These are phyloP conservation scores for Mayetiola destructor DNA, from an alignment of 2,888 invertebrate genomes.

Conservation along the genomic window DNA sequence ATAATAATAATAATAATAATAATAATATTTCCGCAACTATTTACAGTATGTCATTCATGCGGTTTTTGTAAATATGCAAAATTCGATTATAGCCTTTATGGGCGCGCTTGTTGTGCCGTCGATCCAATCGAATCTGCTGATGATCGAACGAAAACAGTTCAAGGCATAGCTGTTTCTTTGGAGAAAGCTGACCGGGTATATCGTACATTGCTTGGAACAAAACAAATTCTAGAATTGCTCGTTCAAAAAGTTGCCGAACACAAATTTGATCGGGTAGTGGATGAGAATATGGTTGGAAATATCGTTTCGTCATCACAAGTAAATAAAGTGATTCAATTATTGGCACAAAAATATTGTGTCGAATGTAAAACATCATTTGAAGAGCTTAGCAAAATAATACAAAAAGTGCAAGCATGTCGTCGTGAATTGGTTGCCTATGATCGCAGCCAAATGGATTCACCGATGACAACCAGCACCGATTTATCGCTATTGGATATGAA, in stretches of 20 bases:
- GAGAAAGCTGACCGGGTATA: constrained; percentile 93
- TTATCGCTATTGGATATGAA: not conserved
- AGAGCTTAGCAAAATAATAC: constrained; percentile 77
- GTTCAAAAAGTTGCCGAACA: constrained; percentile 81
- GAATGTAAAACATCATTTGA: constrained; percentile 92
- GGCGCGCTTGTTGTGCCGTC: constrained; percentile 86
- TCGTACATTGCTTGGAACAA: constrained; percentile 65
- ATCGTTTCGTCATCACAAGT: constrained; percentile 48
- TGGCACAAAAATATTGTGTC: constrained; percentile 88
- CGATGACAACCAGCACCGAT: constrained; percentile 13
- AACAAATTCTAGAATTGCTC: constrained; percentile 74
- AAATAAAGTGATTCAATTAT: constrained; percentile 81
- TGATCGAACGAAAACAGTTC: constrained; percentile 87
- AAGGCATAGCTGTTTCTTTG: constrained; percentile 74
- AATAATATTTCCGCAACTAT: too few relatives aligned
- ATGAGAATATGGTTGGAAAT: constrained; percentile 39
- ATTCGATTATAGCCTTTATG: constrained; percentile 87
- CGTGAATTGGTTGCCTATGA: constrained; percentile 85
- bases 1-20: too few relatives aligned
- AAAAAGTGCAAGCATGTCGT: constrained; percentile 80
- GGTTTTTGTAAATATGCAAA: constrained; percentile 99
- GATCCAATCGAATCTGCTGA: constrained; percentile 96
- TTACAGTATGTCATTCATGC: constrained; percentile 96
- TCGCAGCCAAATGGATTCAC: constrained; percentile 57
- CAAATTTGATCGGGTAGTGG: constrained; percentile 47